Percentiles rank a stretch among this genome's conserved stretches.
These are phyloP conservation scores for Euwallacea similis DNA, from an alignment of 1,140 invertebrate genomes.

Conservation along the genomic window DNA sequence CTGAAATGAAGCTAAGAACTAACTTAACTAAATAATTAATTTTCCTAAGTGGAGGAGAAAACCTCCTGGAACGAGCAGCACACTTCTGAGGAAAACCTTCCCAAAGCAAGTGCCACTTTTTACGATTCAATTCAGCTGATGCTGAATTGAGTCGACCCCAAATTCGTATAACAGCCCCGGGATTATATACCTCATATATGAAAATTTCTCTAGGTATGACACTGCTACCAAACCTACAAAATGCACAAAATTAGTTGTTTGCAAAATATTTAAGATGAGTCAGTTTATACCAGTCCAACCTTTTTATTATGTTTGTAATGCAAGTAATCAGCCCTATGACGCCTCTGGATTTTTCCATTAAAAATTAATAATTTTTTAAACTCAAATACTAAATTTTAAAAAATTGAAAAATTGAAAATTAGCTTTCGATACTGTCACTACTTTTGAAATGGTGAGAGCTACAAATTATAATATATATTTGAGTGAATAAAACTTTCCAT, in stretches of 20 bases:
- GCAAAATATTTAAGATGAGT: neutral
- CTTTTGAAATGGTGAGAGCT: too few relatives aligned
- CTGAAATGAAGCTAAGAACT: neutral
- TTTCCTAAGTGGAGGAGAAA: slow-evolving; percentile 70
- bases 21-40: slow-evolving; percentile 68
- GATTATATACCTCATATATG: slow-evolving; percentile 89
- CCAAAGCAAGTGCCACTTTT: slow-evolving; percentile 76
- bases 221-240: slow-evolving; percentile 70
- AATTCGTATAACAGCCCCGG: slow-evolving; percentile 81
- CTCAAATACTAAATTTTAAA: too few relatives aligned
- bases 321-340: too few relatives aligned
- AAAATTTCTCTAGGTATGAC: slow-evolving; percentile 77
- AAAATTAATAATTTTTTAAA: too few relatives aligned
- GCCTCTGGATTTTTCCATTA: too few relatives aligned
- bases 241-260: neutral
- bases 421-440: neutral
- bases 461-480: too few relatives aligned
- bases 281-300: too few relatives aligned
- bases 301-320: too few relatives aligned
- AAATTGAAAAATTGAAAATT: neutral
- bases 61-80: slow-evolving; percentile 68
- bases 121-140: slow-evolving; percentile 15
- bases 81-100: slow-evolving; percentile 67
- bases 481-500: too few relatives aligned
- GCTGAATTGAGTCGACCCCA: slow-evolving; percentile 64